Evolutionary conservation across 2,888 invertebrate genomes (phyloP).

Genomic region (Caenorhabditis sp.): DNA sequence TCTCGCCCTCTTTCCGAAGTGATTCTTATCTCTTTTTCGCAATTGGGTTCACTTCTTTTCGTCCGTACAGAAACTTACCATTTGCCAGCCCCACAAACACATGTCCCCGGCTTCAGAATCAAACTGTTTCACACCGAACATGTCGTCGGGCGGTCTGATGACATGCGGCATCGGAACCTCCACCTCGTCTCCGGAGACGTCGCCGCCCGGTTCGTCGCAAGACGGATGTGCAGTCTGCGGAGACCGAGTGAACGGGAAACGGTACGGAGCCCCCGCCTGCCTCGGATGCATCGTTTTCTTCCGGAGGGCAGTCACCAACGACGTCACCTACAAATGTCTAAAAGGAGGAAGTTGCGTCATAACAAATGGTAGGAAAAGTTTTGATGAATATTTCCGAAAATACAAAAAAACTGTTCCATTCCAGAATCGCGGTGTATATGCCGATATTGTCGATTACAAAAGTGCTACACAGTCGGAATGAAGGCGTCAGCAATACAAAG

Average conservation of each 20-base stretch:
- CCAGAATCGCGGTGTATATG: slow-evolving; percentile 67
- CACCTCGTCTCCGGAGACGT: slow-evolving; percentile 9
- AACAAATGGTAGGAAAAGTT: slow-evolving; percentile 62
- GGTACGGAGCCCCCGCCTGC: slow-evolving; percentile 69
- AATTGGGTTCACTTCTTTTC: too few relatives aligned
- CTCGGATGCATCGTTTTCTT: slow-evolving; percentile 69
- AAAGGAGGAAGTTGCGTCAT: slow-evolving; percentile 62
- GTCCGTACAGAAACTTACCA: too few relatives aligned
- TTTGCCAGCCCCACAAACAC: not conserved
- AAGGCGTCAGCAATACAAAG: slow-evolving; percentile 64
- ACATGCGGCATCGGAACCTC: slow-evolving; percentile 18
- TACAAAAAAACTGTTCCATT: not conserved
- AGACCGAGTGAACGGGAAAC: slow-evolving; percentile 61
- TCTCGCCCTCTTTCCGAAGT: not conserved
- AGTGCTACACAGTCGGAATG: slow-evolving; percentile 65
- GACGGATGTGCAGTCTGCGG: slow-evolving; percentile 66
- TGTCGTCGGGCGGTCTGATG: slow-evolving; percentile 32
- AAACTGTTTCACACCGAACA: slow-evolving; percentile 5
- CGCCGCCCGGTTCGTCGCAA: slow-evolving; percentile 21
- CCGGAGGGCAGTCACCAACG: slow-evolving; percentile 64
- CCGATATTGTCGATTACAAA: slow-evolving; percentile 63
- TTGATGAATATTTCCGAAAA: too few relatives aligned
- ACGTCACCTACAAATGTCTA: slow-evolving; percentile 62
- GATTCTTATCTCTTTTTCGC: slow-evolving; percentile 4
- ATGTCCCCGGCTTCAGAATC: slow-evolving; percentile 25